Conservation (phyloP, 2,797 vertebrate species). For the Petrocephalus schoutedeni region DNA sequence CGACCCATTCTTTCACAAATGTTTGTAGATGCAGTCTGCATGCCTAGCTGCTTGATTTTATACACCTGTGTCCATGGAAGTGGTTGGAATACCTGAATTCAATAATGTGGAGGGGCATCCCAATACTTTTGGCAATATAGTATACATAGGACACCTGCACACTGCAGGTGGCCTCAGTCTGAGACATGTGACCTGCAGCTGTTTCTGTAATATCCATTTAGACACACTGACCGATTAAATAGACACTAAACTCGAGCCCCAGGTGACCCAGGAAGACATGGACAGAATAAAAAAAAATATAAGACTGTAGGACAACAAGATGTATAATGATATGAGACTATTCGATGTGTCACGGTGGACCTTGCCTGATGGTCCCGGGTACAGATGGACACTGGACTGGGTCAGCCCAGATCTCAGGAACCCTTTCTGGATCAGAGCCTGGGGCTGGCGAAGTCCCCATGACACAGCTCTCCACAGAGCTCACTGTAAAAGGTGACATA, state of each 20-base stretch:
- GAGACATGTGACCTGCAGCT: not conserved
- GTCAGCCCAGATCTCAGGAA: not conserved
- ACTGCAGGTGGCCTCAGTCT: not conserved
- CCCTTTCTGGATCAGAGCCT: not conserved
- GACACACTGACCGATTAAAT: not conserved
- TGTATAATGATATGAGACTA: not conserved
- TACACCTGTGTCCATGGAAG: too few relatives aligned
- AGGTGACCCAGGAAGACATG: not conserved
- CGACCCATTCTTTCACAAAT: too few relatives aligned
- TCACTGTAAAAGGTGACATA: not conserved
- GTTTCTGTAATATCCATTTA: not conserved
- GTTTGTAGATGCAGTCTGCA: too few relatives aligned
- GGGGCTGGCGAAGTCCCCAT: not conserved
- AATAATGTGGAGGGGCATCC: too few relatives aligned
- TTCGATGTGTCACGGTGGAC: not conserved
- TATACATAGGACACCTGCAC: not conserved
- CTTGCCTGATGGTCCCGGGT: not conserved
- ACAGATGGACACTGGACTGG: not conserved
- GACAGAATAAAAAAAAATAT: not conserved
- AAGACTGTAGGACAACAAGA: not conserved
- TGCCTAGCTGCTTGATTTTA: too few relatives aligned
- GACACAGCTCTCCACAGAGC: not conserved
- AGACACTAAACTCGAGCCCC: not conserved
- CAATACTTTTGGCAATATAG: too few relatives aligned
- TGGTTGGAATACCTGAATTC: too few relatives aligned